A percentile compares a stretch with the other conserved stretches of the same genome.
Conservation (phyloP, 2,113 vertebrate genomes). For the Sylvia atricapilla region DNA sequence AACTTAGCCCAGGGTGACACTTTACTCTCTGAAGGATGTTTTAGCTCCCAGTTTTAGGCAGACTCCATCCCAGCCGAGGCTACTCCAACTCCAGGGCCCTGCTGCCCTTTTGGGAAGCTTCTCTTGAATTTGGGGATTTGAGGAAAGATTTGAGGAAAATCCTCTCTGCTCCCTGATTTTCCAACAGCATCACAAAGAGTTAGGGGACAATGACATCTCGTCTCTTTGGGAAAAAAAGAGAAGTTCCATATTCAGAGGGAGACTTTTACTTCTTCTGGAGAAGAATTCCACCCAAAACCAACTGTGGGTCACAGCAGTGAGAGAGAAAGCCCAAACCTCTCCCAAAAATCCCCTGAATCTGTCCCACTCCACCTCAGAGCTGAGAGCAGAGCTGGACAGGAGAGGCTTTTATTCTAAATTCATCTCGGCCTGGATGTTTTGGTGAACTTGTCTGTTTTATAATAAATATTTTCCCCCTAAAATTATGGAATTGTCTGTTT, state of each 20-base stretch:
- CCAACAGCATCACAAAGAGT: not conserved
- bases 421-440: conserved; percentile 67
- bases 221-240: no score
- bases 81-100: not conserved
- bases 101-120: not conserved
- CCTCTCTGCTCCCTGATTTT: not conserved
- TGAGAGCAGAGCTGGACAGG: not conserved
- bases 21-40: not conserved
- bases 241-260: not conserved
- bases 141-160: not conserved
- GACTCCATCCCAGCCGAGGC: not conserved
- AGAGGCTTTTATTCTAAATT: conserved; percentile 1
- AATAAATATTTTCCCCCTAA: conserved; percentile 73
- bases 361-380: not conserved
- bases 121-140: no score
- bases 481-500: conserved; percentile 76
- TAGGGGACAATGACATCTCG: not conserved
- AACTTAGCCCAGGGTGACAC: not conserved
- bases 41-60: not conserved
- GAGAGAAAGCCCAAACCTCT: not conserved
- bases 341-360: not conserved
- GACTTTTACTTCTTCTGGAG: not conserved
- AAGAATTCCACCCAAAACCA: not conserved
- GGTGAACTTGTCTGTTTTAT: conserved; percentile 66
- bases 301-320: not conserved